These are phyloP conservation scores for Mesocricetus auratus DNA, from an alignment of 2,113 vertebrate genomes.

Conservation along the genomic window DNA sequence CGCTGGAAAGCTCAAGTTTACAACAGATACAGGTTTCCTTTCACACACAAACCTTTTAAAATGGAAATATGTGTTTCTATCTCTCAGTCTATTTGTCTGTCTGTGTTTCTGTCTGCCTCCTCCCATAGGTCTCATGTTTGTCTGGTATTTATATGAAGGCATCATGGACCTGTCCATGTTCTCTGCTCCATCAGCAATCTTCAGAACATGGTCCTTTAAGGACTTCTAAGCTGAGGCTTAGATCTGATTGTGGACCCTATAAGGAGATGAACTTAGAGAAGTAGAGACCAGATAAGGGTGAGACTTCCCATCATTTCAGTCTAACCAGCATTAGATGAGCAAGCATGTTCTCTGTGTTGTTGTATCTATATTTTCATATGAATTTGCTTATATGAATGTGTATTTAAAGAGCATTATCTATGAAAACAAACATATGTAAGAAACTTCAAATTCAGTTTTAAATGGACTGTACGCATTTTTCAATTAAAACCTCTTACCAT, in stretches of 20 bases:
- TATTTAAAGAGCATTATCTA: not conserved
- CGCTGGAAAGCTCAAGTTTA: not conserved
- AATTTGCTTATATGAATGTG: no score
- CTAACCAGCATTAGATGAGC: not conserved
- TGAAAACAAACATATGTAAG: not conserved
- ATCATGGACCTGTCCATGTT: not conserved
- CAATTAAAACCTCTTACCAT: not conserved
- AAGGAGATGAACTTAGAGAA: not conserved
- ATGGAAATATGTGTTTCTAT: not conserved
- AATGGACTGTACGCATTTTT: not conserved
- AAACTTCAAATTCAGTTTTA: not conserved
- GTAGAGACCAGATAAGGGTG: no score
- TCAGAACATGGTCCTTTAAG: accelerated
- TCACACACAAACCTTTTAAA: accelerated
- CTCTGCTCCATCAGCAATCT: not conserved
- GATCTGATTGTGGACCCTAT: not conserved
- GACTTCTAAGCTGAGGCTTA: not conserved
- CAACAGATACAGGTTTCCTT: accelerated
- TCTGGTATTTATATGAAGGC: not conserved
- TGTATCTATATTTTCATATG: not conserved
- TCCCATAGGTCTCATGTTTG: not conserved
- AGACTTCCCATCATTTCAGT: no score
- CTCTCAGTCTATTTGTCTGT: not conserved
- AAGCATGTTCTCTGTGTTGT: not conserved
- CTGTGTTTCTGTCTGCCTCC: not conserved